phyloP scores from a whole-genome alignment of 1,140 invertebrate species.

The Luehdorfia chinensis region DNA sequence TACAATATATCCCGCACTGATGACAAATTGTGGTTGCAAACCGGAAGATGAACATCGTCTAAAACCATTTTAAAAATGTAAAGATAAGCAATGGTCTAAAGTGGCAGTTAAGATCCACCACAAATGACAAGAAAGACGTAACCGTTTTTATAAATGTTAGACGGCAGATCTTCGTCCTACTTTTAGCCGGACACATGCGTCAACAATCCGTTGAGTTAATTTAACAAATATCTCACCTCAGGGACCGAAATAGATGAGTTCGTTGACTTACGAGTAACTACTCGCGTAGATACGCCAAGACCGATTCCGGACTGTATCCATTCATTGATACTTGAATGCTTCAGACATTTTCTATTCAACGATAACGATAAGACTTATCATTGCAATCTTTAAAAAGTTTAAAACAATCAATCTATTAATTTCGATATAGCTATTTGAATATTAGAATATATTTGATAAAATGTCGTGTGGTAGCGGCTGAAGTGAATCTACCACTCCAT shows the following conservation, averaged over 20 bases:
- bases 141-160: background rate
- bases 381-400: background rate
- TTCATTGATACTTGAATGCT: constrained; percentile 9
- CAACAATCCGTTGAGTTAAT: constrained; percentile 16
- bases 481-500: too few relatives aligned
- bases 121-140: too few relatives aligned
- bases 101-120: too few relatives aligned
- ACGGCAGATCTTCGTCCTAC: too few relatives aligned
- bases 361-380: background rate
- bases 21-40: too few relatives aligned
- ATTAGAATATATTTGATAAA: too few relatives aligned
- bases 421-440: background rate
- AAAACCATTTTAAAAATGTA: too few relatives aligned
- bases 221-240: constrained; percentile 40
- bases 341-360: background rate
- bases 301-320: constrained; percentile 15
- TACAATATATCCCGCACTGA: too few relatives aligned
- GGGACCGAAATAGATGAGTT: constrained; percentile 41
- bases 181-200: background rate
- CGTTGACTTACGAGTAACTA: constrained; percentile 31
- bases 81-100: too few relatives aligned
- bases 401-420: background rate
- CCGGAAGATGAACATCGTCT: too few relatives aligned
- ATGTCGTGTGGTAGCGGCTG: too few relatives aligned
- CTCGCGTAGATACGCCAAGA: constrained; percentile 11